Conservation (phyloP, 2,113 vertebrate genomes). For the Oreochromis spilurus region DNA sequence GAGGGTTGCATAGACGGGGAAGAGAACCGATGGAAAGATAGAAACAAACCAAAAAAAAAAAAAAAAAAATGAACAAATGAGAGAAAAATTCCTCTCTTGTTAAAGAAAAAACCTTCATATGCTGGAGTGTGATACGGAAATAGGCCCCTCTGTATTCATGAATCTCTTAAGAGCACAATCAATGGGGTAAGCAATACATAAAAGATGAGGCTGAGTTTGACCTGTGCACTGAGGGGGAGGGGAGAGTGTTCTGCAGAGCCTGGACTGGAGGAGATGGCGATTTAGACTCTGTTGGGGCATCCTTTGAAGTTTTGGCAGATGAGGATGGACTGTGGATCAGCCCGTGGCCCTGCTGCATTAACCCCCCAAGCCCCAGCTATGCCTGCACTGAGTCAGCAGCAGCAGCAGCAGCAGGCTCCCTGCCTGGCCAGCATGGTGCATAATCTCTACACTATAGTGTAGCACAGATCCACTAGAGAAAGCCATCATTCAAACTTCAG, state of each 20-base stretch:
- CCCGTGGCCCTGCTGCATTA: conserved; percentile 41
- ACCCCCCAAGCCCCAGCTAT: conserved; percentile 38
- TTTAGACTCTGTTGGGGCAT: conserved; percentile 43
- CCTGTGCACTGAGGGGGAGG: conserved; percentile 25
- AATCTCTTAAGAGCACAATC: conserved; percentile 48
- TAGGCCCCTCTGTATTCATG: conserved; percentile 36
- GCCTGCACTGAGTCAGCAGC: conserved; percentile 57
- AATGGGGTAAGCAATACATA: conserved; percentile 54
- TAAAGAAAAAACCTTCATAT: neutral
- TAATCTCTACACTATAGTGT: conserved; percentile 34
- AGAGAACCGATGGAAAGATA: neutral
- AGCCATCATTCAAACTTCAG: conserved; percentile 49
- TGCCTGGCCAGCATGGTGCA: conserved; percentile 38
- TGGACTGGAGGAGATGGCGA: conserved; percentile 27
- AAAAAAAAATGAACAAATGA: neutral
- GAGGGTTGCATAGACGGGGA: neutral
- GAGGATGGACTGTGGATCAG: conserved; percentile 43
- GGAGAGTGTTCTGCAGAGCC: conserved; percentile 4
- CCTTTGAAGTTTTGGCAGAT: conserved; percentile 65
- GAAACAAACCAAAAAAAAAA: neutral
- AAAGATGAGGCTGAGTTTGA: conserved; percentile 59
- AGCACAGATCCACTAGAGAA: conserved; percentile 18
- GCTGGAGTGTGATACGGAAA: conserved; percentile 39
- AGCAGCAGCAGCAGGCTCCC: conserved; percentile 8
- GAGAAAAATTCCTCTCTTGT: neutral